Percentiles rank a stretch among this genome's conserved stretches.
These are phyloP conservation scores for Crenuchus spilurus DNA, from an alignment of 2,797 vertebrate species.

Conservation along the genomic window DNA sequence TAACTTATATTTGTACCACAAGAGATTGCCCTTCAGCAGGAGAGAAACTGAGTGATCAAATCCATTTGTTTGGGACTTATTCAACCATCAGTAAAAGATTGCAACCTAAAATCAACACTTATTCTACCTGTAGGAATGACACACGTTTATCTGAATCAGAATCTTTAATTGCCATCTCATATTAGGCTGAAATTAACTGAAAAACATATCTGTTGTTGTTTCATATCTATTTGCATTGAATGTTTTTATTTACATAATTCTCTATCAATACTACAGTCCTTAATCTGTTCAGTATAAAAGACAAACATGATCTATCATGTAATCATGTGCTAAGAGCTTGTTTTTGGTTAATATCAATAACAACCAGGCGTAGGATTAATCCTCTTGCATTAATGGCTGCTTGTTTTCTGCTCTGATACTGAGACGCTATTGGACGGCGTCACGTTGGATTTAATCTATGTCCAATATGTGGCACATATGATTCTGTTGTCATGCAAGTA, in stretches of 20 bases:
- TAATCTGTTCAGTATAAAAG: conserved; percentile 52
- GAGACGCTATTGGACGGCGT: conserved; percentile 5
- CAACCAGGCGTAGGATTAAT: conserved; percentile 51
- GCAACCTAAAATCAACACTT: too few species aligned
- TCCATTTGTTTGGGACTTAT: too few species aligned
- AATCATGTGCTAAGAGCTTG: conserved; percentile 39
- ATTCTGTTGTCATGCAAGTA: conserved; percentile 26
- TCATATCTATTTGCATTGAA: neutral
- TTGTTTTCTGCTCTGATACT: conserved; percentile 10
- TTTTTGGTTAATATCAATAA: conserved; percentile 53
- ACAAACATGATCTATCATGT: conserved; percentile 61
- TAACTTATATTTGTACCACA: too few species aligned
- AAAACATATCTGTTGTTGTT: neutral
- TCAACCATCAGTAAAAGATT: too few species aligned
- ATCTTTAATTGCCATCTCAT: too few species aligned
- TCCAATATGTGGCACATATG: conserved; percentile 33
- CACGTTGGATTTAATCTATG: conserved; percentile 43
- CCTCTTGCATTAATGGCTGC: conserved; percentile 28
- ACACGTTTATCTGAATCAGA: too few species aligned
- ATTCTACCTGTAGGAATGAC: too few species aligned
- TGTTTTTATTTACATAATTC: conserved; percentile 21
- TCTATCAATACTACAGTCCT: conserved; percentile 9
- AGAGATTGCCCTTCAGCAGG: too few species aligned
- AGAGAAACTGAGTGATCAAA: too few species aligned
- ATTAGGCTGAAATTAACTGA: neutral